These are phyloP conservation scores for Popillia japonica DNA, from an alignment of 1,140 invertebrate genomes.

Conservation along the genomic window DNA sequence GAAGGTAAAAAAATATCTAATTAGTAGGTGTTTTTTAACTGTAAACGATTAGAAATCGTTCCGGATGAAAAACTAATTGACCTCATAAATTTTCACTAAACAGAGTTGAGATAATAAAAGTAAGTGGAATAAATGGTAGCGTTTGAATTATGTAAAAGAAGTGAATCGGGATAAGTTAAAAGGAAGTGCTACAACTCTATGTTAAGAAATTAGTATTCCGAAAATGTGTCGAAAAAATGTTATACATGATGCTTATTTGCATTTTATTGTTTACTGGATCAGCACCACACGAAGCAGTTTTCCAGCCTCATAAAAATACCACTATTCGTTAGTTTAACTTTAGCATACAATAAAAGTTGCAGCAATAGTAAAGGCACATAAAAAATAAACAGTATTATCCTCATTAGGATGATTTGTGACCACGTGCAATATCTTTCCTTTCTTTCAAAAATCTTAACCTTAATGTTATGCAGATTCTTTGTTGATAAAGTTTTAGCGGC, in stretches of 20 bases:
- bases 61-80: neutral
- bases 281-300: neutral
- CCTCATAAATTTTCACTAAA: neutral
- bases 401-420: neutral
- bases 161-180: neutral
- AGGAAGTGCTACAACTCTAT: neutral
- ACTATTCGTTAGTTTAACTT: neutral
- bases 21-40: constrained; percentile 4
- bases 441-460: neutral
- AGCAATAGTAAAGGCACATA: neutral
- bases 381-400: neutral
- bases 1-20: neutral
- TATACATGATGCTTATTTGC: neutral
- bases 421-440: neutral
- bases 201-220: neutral
- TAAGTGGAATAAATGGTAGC: neutral
- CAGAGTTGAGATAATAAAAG: neutral
- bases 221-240: neutral
- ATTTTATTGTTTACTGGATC: too few relatives aligned
- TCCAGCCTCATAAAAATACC: neutral
- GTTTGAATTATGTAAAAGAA: constrained; percentile 14
- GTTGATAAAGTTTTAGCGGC: neutral
- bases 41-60: constrained; percentile 23
- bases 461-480: constrained; percentile 9
- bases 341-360: neutral